Conservation (phyloP, 2,888 invertebrate species). For the Morinoia aosen region DNA sequence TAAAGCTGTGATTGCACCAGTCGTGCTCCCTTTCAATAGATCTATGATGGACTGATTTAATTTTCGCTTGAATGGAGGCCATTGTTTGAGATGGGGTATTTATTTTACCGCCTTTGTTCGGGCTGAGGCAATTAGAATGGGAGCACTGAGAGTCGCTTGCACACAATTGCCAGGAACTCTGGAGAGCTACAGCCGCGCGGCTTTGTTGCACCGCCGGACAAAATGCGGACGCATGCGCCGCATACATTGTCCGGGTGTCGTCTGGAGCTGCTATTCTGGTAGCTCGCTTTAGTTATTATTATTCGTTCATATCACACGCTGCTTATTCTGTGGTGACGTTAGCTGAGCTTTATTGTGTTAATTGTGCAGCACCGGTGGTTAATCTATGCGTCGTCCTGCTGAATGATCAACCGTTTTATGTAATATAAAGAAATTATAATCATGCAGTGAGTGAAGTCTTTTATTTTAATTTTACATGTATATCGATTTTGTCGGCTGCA, state of each 20-base stretch:
- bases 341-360: neutral
- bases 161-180: neutral
- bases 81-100: constrained; percentile 43
- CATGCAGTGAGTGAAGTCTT: neutral
- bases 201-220: neutral
- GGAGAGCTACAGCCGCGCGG: neutral
- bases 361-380: neutral
- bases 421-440: neutral
- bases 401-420: neutral
- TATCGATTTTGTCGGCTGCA: neutral
- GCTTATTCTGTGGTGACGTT: neutral
- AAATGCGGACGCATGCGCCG: neutral
- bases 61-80: constrained; percentile 36
- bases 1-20: constrained; percentile 20
- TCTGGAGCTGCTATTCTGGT: neutral
- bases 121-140: constrained; percentile 42
- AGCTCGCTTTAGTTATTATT: neutral
- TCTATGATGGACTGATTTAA: constrained; percentile 51
- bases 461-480: neutral
- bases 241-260: neutral
- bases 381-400: neutral
- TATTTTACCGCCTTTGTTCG: constrained; percentile 39
- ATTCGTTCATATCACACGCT: neutral
- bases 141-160: neutral
- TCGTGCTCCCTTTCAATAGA: constrained; percentile 45